Evolutionary conservation across 2,797 vertebrate genomes (phyloP), one percentile per base, ranked within the genome.

Genomic region (Scleropages formosus): DNA sequence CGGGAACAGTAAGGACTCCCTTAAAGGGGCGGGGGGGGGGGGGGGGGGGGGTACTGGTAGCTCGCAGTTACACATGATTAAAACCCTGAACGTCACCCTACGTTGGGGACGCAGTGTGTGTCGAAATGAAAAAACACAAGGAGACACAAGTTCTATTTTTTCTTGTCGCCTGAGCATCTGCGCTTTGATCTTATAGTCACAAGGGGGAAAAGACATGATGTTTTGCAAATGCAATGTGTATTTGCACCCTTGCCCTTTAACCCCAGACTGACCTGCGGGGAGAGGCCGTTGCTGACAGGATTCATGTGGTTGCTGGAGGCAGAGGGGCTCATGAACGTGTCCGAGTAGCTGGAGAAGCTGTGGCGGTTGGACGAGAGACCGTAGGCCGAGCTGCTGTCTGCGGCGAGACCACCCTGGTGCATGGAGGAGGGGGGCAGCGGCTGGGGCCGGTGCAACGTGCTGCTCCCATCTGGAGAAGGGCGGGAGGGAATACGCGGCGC

Each of bases 391-490:
- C 92, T 75, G 84, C 91, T 81, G 59, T 91, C 93, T 0, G 88
- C 88, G 0, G 94, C 90, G 24, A 98, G 85, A 0, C 95, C 92
- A 0, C 93, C 89, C 88, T 98, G 97, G 87, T 98, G 97, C 94
- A 98, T 95, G 85, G 94, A 94, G 82, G 96, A 97, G 0, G 96
- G 96, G 0, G 97, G 96, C 68, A 98, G 86, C 0, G 96, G 97
- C 87, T 98, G 97, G 6, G 97, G 97, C 60, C 96, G 92, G 89
- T 98, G 96, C 15, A 98, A 88, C 0, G 97, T 96, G 78, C 94
- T 93, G 60, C 93, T 86, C 8, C 88, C 91, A 0, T 98, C 97
- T 97, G 88, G 71, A 87, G 66, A 79, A 51, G 8, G 39, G 31
- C 31, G 39, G 31, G 31, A 39, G 31, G 31, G n/a, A n/a, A n/a